Evolutionary conservation across 2,113 vertebrate species (phyloP), one percentile per base, ranked within the genome.

Genomic region (Galemys pyrenaicus): DNA sequence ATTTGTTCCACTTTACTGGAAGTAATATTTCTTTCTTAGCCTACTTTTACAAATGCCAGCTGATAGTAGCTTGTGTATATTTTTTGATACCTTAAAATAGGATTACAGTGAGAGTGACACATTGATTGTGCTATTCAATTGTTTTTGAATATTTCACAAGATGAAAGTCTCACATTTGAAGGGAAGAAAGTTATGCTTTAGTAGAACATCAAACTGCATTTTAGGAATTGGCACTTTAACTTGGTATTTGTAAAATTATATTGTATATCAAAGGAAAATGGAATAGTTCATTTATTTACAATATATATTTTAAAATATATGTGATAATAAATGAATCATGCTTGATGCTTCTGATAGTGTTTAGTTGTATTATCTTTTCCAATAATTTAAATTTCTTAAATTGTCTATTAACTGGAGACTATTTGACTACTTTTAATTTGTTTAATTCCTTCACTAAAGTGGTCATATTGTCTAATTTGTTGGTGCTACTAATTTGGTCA

Each of bases 1-100:
- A 97, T 97, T 98, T 96, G 82, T 64, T 97, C 62, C 32, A 68
- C 93, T 96, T 97, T 97, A 96, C 88, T 95, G 96, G 95, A 92
- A 96, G 97, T 97, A 88, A 96, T 97, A 58, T 87, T 94, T 86
- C 67, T 95, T 95, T 44, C 96, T 51, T 96, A 93, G 65, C 77
- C 91, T 96, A 56, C 90, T 94, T 98, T 95, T 94, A 92, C 71
- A 95, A 97, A 96, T 95, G 95, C 35, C 82, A 93, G 0, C 56
- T 96, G 77, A 87, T 95, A 96, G 95, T 97, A 95, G 68, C 87
- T 96, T 94, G 93, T 96, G 70, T 83, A 97, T 97, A 6, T 94
- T 95, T 95, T 94, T 94, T 79, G 37, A 96, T 96, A 97, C 94
- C 81, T 90, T 88, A 90, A 86, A 54, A 89, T 44, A 64, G 0